phyloP scores from a whole-genome alignment of 2,113 vertebrate genomes.

The Podarcis muralis region DNA sequence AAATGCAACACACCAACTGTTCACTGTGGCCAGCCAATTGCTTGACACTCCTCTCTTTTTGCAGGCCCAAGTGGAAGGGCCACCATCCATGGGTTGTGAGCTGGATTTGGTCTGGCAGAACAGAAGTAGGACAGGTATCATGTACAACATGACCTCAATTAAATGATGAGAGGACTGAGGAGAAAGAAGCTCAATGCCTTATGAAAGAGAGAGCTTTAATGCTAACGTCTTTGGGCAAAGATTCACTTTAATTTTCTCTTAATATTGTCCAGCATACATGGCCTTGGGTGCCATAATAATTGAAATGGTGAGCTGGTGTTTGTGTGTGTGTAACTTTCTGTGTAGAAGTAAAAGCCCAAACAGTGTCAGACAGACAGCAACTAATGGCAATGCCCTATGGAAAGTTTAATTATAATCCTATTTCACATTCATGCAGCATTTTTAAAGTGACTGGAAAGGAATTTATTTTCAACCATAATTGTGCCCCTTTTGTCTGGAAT shows the following conservation, averaged over 20 bases:
- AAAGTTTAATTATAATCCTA: neutral
- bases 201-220: neutral
- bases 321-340: neutral
- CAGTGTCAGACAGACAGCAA: neutral
- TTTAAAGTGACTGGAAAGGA: neutral
- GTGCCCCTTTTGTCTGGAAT: slow-evolving; percentile 11
- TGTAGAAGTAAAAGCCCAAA: slow-evolving; percentile 3
- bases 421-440: fast-evolving
- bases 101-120: neutral
- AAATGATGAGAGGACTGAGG: neutral
- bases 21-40: neutral
- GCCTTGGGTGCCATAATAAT: neutral
- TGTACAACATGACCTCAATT: neutral
- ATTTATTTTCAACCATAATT: neutral
- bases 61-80: neutral
- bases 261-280: neutral
- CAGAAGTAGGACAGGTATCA: neutral
- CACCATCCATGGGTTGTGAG: neutral
- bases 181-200: neutral
- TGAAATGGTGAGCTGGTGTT: neutral
- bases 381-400: neutral
- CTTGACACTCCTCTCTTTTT: neutral
- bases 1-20: neutral
- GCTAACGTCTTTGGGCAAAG: neutral
- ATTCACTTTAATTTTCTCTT: neutral